A percentile compares a stretch with the other conserved stretches of the same genome.
phyloP scores from a whole-genome alignment of 2,113 vertebrate species.

The Ginglymostoma cirratum region DNA sequence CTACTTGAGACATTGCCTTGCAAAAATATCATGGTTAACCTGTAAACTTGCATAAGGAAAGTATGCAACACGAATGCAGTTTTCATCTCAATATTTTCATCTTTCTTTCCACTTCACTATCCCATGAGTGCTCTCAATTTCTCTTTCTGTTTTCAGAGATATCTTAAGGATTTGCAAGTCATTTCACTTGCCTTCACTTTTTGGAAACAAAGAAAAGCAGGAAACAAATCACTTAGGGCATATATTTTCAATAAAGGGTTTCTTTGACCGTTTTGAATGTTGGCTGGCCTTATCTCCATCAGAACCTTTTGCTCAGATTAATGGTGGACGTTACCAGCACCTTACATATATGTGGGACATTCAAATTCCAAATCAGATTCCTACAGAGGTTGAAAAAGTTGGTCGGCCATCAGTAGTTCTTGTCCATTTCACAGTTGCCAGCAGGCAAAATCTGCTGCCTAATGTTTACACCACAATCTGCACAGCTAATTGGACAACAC shows the following conservation, averaged over 20 bases:
- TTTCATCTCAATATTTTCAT: background rate
- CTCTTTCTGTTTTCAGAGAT: background rate
- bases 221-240: background rate
- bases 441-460: background rate
- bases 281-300: background rate
- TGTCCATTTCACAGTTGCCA: background rate
- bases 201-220: background rate
- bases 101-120: background rate
- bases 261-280: background rate
- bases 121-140: background rate
- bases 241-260: background rate
- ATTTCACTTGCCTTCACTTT: background rate
- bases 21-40: background rate
- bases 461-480: background rate
- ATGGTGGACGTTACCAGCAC: no score
- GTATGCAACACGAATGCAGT: background rate
- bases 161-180: background rate
- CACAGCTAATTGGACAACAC: background rate
- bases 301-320: background rate
- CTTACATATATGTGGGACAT: background rate
- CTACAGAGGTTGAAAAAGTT: background rate
- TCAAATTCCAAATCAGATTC: background rate
- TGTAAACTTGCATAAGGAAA: background rate
- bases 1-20: background rate
- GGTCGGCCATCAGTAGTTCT: background rate